These are phyloP conservation scores for Chamaea fasciata DNA, from an alignment of 2,113 vertebrate species.

Conservation along the genomic window DNA sequence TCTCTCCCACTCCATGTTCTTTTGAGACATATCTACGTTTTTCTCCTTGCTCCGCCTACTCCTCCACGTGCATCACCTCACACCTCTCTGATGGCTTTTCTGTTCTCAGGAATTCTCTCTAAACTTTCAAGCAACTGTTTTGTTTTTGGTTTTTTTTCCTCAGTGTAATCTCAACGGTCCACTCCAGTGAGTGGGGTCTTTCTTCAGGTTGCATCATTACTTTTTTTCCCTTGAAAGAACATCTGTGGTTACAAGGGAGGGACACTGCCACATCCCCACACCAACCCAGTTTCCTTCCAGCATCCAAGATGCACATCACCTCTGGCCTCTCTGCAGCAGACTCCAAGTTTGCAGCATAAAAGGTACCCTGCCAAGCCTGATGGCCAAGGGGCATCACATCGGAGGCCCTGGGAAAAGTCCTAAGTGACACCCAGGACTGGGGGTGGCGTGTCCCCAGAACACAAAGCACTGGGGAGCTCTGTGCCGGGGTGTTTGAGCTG, in stretches of 20 bases:
- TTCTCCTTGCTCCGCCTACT: not conserved
- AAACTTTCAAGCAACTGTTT: not conserved
- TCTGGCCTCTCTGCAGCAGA: not conserved
- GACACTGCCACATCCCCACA: not conserved
- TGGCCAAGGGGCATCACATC: rapidly evolving
- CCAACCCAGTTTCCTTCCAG: not conserved
- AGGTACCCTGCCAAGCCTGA: not conserved
- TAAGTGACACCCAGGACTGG: not conserved
- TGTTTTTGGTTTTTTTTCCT: not conserved
- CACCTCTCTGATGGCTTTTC: not conserved
- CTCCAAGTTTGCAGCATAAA: not conserved
- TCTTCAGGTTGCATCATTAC: not conserved
- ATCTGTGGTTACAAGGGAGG: not conserved
- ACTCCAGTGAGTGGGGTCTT: not conserved
- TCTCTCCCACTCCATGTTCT: not conserved
- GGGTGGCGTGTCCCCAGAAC: not conserved
- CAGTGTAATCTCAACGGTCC: not conserved
- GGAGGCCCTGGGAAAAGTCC: not conserved
- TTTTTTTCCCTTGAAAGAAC: not conserved
- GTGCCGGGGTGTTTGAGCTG: rapidly evolving
- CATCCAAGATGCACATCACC: not conserved
- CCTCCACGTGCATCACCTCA: not conserved
- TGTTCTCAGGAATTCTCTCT: not conserved
- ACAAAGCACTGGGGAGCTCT: rapidly evolving
- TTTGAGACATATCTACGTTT: not conserved